phyloP scores from a whole-genome alignment of 2,113 vertebrate species.

The Pavo muticus region DNA sequence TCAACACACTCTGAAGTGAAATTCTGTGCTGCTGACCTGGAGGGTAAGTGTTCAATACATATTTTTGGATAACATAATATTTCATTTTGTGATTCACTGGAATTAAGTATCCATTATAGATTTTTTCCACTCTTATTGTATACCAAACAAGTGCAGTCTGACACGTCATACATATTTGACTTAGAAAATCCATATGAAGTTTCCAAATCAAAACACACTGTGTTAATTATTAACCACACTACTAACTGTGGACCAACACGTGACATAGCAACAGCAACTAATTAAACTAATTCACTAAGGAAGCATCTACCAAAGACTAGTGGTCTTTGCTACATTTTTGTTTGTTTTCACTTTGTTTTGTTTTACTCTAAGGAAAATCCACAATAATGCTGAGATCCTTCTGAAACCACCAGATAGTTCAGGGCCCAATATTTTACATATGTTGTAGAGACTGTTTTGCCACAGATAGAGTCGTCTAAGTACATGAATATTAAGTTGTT shows the following conservation, averaged over 20 bases:
- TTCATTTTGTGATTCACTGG: neutral
- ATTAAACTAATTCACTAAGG: neutral
- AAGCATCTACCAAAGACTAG: neutral
- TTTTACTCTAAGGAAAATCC: neutral
- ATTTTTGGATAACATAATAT: neutral
- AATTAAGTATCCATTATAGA: neutral
- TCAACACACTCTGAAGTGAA: neutral
- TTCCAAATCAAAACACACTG: neutral
- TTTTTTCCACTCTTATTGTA: neutral
- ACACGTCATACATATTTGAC: neutral
- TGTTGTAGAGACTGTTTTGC: neutral
- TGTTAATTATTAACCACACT: neutral
- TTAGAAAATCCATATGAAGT: neutral
- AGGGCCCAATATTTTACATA: neutral
- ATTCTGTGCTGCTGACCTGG: neutral
- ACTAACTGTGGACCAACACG: neutral
- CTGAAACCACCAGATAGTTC: neutral
- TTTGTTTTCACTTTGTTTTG: neutral
- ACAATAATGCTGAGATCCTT: neutral
- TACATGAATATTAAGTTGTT: neutral
- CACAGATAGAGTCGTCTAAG: neutral
- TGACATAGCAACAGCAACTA: neutral
- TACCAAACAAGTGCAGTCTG: neutral
- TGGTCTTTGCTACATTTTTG: neutral
- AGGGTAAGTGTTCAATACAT: neutral